phyloP scores from a whole-genome alignment of 2,888 invertebrate genomes.

The Rhingia campestris region DNA sequence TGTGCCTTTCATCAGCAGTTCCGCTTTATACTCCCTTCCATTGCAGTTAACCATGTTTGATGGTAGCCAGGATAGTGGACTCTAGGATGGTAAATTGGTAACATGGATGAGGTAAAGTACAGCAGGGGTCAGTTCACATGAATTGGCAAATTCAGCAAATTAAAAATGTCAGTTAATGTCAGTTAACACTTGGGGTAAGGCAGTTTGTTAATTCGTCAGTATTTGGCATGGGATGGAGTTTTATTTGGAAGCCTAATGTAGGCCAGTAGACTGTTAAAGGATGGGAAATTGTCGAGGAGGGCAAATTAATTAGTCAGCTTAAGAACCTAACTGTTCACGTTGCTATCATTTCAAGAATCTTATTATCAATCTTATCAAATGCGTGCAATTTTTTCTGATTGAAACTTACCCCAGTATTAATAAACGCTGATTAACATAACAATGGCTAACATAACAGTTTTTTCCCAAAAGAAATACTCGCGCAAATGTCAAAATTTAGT shows the following conservation, averaged over 20 bases:
- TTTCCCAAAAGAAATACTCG: too few species aligned
- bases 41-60: slow-evolving; percentile 35
- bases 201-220: background rate
- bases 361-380: too few species aligned
- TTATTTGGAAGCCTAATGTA: background rate
- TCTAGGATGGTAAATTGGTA: background rate
- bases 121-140: slow-evolving; percentile 52
- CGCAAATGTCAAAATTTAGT: too few species aligned
- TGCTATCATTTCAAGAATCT: too few species aligned
- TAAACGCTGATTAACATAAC: too few species aligned
- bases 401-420: too few species aligned
- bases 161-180: slow-evolving; percentile 64
- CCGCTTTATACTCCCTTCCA: slow-evolving; percentile 15
- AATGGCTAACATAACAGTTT: too few species aligned
- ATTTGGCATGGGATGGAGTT: background rate
- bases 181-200: background rate
- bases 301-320: too few species aligned
- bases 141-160: slow-evolving; percentile 50
- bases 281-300: too few species aligned
- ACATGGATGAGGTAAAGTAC: slow-evolving; percentile 21
- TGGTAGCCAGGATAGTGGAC: slow-evolving; percentile 5
- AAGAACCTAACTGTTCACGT: too few species aligned
- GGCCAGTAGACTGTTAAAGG: too few species aligned
- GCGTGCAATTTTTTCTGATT: too few species aligned
- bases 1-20: slow-evolving; percentile 11